Base-by-base conservation (phyloP, 2,888 invertebrate species). In the Clepsis dumicolana region DNA sequence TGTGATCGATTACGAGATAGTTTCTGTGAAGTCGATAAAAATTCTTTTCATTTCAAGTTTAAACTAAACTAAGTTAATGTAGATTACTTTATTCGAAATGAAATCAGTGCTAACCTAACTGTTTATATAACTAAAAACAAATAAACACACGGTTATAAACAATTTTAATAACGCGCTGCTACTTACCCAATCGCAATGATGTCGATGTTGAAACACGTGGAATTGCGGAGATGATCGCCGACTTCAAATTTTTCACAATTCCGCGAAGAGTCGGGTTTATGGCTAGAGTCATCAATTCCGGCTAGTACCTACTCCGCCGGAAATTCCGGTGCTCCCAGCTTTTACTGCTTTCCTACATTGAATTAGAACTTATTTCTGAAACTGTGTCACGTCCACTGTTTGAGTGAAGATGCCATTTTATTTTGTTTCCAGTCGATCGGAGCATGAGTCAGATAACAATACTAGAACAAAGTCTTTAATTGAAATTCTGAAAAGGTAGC, bases 51-150 rank as follows among this genome's bases (percentile, higher is more conserved):
- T 12, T 35, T 12, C 12, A n/a, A n/a, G n/a, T n/a, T n/a, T n/a
- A n/a, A 12, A 12, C 35, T 3, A 7, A 29, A 38, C n/a, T n/a
- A 38, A 12, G n/a, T 5, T 4, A 38, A 38, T 38, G 18, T 18
- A 18, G 8, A 21, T 48, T 21, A 12, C 10, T 10, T 21, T 7
- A 21, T 21, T 48, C n/a, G 35, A 2, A 48, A 18, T 48, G 7
- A 54, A 57, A 64, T 64, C 57, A 64, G 64, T 50, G 57, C 48
- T 10, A 48, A 16, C 25, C 57, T 56, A n/a, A n/a, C n/a, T n/a
- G n/a, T n/a, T 66, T 66, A 44, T 61, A 25, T 44, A 61, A 61
- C 48, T 32, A 54, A 65, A 65, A 61, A 54, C 44, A 54, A 65
- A 65, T 60, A 61, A 61, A 53, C 27, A 44, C 24, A 38, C 44